These are phyloP conservation scores for Aricia artaxerxes DNA, from an alignment of 2,888 invertebrate species.

Conservation along the genomic window DNA sequence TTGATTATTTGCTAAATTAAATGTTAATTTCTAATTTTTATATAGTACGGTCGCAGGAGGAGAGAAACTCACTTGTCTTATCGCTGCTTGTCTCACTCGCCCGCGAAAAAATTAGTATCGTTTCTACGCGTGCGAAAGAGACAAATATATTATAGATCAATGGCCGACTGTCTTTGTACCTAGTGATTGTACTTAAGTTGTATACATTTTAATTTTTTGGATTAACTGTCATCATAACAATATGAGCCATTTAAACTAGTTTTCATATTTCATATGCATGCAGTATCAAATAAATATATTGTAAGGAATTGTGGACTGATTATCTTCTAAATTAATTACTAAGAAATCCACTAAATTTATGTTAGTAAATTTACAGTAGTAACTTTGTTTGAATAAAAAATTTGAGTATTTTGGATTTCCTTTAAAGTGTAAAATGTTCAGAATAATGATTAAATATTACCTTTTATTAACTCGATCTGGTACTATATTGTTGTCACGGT, in stretches of 20 bases:
- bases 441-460: neutral
- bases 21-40: neutral
- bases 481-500: no score
- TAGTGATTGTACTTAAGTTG: no score
- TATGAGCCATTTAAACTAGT: neutral
- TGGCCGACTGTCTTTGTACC: neutral
- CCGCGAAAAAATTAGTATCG: neutral
- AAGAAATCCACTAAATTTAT: neutral
- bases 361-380: no score
- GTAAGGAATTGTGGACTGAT: neutral
- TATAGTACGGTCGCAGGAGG: neutral
- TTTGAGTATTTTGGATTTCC: neutral
- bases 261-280: neutral
- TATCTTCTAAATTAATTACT: slow-evolving; percentile 2
- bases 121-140: no score
- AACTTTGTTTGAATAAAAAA: no score
- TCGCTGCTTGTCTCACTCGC: no score
- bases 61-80: neutral
- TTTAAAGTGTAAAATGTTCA: neutral
- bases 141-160: no score
- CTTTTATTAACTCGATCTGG: no score
- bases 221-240: neutral
- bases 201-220: neutral
- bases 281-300: neutral
- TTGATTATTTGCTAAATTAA: neutral